Evolutionary conservation across 37 sponge, comb jelly and placozoan species (phyloP).

Genomic region (Geodia barretti): DNA sequence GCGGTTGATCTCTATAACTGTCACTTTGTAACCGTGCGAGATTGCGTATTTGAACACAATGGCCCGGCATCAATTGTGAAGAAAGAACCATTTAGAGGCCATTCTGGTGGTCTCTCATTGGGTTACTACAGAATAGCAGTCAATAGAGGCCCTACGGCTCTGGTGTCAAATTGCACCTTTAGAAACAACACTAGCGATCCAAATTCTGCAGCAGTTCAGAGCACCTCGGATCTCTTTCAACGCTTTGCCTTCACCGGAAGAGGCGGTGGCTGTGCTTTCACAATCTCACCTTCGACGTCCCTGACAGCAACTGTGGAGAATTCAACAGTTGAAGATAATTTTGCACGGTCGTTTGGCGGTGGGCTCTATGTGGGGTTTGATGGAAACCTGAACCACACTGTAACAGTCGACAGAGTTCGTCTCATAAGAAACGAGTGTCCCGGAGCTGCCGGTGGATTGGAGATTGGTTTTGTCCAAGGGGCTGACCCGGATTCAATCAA

Average conservation of each 20-base stretch:
- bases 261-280: conserved; percentile 19
- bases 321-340: conserved; percentile 18
- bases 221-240: conserved; percentile 1
- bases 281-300: neutral
- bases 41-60: too few relatives aligned
- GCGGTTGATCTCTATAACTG: too few relatives aligned
- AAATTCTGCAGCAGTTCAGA: neutral
- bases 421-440: neutral
- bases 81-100: neutral
- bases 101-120: conserved; percentile 23
- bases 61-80: neutral
- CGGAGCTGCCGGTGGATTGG: conserved; percentile 4
- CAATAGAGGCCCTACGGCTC: too few relatives aligned
- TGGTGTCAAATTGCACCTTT: conserved; percentile 7
- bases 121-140: neutral
- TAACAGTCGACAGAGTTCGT: conserved; percentile 7
- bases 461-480: neutral
- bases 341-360: conserved; percentile 32
- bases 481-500: too few relatives aligned
- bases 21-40: too few relatives aligned
- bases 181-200: conserved; percentile 19
- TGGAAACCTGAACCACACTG: conserved; percentile 7
- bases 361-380: conserved; percentile 26
- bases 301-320: neutral
- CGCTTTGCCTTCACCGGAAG: conserved; percentile 15